Base-by-base conservation (phyloP, 64 coral and sea anemone species). In the Anthopleura sola region DNA sequence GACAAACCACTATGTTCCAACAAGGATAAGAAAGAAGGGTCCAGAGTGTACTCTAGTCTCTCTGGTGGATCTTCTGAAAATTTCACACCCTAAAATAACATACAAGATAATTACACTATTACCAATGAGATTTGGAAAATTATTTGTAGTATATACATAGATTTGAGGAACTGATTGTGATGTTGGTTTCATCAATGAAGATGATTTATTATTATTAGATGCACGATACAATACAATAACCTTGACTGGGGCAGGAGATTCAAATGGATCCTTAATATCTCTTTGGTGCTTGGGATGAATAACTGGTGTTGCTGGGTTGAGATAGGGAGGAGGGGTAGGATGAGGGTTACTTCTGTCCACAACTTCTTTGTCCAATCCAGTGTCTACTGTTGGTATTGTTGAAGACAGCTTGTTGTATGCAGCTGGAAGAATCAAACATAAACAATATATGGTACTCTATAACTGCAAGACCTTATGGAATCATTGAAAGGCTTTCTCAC, bases 381-480 rank as follows among this genome's bases (percentile, higher is more conserved):
- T 92, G 55, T 95, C 94, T 75, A 84, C 68, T 66, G 90, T 95
- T 37, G 94, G 94, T 68, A 95, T 85, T 4, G 90, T 60, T 36
- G 94, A 89, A 36, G 94, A 89, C 71, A 95, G 19, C 79, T 88
- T 85, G 83, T 77, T 95, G 64, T 95, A 95, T 37, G 94, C 91
- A 74, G 94, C 94, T 95, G 19, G 16, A 79, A 79, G 20, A 79
- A n/a, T 44, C 19, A 79, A 23, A 79, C 76, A 79, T 23, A 51
- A 44, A n/a, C 24, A 82, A 2, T 3, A 56, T 46, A 87, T 15
- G 55, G 6, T n/a, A 71, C 6, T 71, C 6, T 71, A 29, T 34
- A 14, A 53, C 40, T 44, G 40, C 40, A 44, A 8, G 40, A 44
- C 9, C 40, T 44, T 44, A 44, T 8, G 9, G 9, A 40, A 44